These are phyloP conservation scores for Felis chaus DNA, from an alignment of 2,113 vertebrate genomes.

Conservation along the genomic window DNA sequence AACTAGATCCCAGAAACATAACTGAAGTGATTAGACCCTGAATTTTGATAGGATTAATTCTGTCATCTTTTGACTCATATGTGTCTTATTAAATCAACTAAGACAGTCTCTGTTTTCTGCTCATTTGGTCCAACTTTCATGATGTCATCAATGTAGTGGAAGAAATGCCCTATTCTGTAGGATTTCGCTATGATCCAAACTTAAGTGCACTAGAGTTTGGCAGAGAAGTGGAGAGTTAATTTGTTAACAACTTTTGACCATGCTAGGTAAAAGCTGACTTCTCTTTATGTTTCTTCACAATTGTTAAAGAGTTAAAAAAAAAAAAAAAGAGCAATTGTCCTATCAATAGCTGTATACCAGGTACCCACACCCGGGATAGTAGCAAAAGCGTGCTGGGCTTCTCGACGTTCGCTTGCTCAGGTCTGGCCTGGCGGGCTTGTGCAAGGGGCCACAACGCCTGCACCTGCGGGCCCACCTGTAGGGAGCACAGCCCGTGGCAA, in stretches of 20 bases:
- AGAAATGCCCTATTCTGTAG: not conserved
- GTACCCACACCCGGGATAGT: no score
- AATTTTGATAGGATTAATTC: not conserved
- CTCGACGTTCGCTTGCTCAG: not conserved
- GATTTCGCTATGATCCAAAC: not conserved
- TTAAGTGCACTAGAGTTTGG: not conserved
- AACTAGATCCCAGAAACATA: not conserved
- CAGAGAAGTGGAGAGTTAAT: not conserved
- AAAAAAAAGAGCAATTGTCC: not conserved
- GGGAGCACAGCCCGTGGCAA: not conserved
- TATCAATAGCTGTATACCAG: accelerated
- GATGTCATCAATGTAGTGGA: not conserved
- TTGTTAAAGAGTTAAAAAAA: not conserved
- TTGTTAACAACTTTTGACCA: not conserved
- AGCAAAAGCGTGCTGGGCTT: not conserved
- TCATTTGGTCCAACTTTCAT: not conserved
- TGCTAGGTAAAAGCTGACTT: not conserved
- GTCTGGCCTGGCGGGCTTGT: not conserved
- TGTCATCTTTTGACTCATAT: not conserved
- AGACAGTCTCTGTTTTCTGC: not conserved
- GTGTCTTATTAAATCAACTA: not conserved
- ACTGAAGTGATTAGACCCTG: not conserved
- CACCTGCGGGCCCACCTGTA: not conserved
- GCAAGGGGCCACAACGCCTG: conserved; percentile 53
- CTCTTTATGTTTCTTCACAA: not conserved